Evolutionary conservation across 2,888 invertebrate species (phyloP), one percentile per base, ranked within the genome.

Genomic region (Dendrolimus pini): DNA sequence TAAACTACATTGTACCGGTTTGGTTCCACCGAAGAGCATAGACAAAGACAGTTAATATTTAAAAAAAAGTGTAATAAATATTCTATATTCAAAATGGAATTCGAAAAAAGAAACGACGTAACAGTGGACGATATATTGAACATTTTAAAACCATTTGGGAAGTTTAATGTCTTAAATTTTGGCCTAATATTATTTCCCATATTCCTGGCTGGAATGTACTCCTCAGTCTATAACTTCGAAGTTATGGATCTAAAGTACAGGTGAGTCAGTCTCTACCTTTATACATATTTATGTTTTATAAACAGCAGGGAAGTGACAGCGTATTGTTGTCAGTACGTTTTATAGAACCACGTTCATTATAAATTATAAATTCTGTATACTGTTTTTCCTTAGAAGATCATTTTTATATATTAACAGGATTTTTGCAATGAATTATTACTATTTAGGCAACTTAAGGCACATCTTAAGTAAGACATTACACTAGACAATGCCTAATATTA

Each of bases 171-270:
- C 58, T 82, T 70, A 12, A 89, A 78, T 75, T 88, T 79, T 61
- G 54, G 80, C 9, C 70, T 89, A 47, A 85, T 90, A 54, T 70
- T 90, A 63, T 80, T 89, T 47, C 89, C 90, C 52, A 87, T 90
- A 56, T 80, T 83, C 65, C 68, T 87, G 56, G 79, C 87, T 57
- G 90, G 90, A 58, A 86, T 89, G 80, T 89, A 90, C 55, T 77
- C 89, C 0, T 89, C 89, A 1, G 89, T 90, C 56, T 90, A 86
- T 60, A 89, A 89, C 64, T 90, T 90, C 64, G 90, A 90, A 75
- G 81, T 83, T 1, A 82, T 89, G 83, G 89, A 90, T 74, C 69
- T 89, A 1, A 77, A 81, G 62, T 90, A 90, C 67, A 85, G 88
- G 89, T 89, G 58, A 74, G 75, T 47, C 18, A 58, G 41, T 60